phyloP scores from a whole-genome alignment of 2,888 invertebrate genomes.

The Mystacides longicornis region DNA sequence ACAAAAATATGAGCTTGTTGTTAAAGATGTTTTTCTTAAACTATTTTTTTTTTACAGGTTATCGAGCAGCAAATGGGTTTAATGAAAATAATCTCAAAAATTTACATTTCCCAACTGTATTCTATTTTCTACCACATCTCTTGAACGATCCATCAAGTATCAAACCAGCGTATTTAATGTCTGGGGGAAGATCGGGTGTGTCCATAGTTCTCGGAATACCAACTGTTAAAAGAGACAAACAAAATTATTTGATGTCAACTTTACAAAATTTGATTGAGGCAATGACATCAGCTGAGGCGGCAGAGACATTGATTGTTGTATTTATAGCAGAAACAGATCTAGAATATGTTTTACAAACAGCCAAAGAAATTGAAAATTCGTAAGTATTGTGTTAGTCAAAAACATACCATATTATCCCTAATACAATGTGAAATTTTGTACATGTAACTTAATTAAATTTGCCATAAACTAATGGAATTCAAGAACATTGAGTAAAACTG shows the following conservation, averaged over 20 bases:
- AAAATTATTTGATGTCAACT: constrained; percentile 79
- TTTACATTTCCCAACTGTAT: constrained; percentile 70
- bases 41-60: constrained; percentile 12
- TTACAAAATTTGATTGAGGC: constrained; percentile 75
- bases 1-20: no score
- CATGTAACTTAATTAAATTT: background rate
- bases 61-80: constrained; percentile 34
- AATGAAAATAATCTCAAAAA: constrained; percentile 36
- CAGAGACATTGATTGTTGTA: constrained; percentile 77
- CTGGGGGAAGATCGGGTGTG: constrained; percentile 64
- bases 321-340: constrained; percentile 82
- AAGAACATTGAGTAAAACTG: no score
- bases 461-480: no score
- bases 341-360: constrained; percentile 65
- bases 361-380: constrained; percentile 67
- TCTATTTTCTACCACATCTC: constrained; percentile 82
- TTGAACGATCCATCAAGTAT: constrained; percentile 70
- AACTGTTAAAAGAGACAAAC: constrained; percentile 81
- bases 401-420: no score
- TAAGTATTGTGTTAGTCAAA: no score
- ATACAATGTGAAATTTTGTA: background rate
- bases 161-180: constrained; percentile 70
- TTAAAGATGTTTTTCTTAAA: background rate
- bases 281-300: constrained; percentile 62
- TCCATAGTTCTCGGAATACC: constrained; percentile 84